Percentiles rank a stretch among this genome's conserved stretches.
phyloP scores from a whole-genome alignment of 1,140 invertebrate species.

The Scaptodrosophila lebanonensis region DNA sequence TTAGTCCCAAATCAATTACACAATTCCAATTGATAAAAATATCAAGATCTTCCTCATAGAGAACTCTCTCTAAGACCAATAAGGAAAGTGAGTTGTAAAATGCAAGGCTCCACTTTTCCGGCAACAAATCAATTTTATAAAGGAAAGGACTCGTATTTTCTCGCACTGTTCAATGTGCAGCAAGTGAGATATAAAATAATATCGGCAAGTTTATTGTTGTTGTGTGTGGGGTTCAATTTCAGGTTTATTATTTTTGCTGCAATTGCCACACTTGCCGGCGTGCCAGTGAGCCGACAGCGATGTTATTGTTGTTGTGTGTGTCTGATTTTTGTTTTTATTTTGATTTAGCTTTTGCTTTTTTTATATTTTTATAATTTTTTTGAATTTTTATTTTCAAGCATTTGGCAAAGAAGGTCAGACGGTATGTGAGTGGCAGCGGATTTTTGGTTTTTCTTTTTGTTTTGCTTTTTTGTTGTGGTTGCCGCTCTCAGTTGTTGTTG shows the following conservation, averaged over 20 bases:
- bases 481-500: too few species aligned
- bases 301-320: not conserved
- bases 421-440: constrained; percentile 15
- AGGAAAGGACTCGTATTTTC: too few species aligned
- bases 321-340: not conserved
- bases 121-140: too few species aligned
- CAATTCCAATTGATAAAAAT: too few species aligned
- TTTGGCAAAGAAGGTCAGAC: constrained; percentile 54
- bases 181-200: not conserved
- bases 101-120: too few species aligned
- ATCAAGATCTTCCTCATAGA: too few species aligned
- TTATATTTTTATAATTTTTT: constrained; percentile 21
- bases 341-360: not conserved
- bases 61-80: too few species aligned
- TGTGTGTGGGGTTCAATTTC: constrained; percentile 39
- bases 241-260: constrained; percentile 46
- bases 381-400: constrained; percentile 18
- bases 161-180: too few species aligned
- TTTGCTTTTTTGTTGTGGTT: too few species aligned
- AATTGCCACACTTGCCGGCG: constrained; percentile 12
- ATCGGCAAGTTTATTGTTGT: constrained; percentile 1
- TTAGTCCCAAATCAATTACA: too few species aligned
- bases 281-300: not conserved
- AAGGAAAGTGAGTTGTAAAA: too few species aligned
- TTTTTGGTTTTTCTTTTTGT: not conserved